Percentiles rank a stretch among this genome's conserved stretches.
phyloP scores from a whole-genome alignment of 1,140 invertebrate species.

The Brachionus manjavacas region DNA sequence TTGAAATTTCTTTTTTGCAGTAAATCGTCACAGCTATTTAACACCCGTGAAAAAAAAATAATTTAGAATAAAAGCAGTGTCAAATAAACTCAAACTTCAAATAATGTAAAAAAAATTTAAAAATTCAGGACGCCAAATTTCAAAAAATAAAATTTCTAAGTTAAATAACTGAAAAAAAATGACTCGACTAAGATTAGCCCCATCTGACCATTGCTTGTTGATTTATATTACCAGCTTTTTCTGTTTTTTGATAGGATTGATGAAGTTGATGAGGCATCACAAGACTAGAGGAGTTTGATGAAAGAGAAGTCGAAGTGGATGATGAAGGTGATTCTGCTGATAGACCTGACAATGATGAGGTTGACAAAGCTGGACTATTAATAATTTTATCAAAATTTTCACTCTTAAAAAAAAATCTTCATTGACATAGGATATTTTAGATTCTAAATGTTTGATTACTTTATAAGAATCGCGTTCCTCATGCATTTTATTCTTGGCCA shows the following conservation, averaged over 20 bases:
- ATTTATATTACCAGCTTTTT: neutral
- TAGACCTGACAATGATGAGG: constrained; percentile 1
- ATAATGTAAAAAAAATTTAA: neutral
- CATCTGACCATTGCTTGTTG: constrained; percentile 1
- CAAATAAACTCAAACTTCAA: neutral
- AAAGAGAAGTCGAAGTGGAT: neutral
- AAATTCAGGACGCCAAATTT: constrained; percentile 28
- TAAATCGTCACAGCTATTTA: neutral
- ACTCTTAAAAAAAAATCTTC: neutral
- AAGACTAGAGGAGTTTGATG: neutral
- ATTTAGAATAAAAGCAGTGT: neutral
- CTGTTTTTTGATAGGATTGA: neutral
- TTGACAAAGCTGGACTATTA: constrained; percentile 13
- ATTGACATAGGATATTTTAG: neutral
- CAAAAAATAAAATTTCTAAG: neutral
- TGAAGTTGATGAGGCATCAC: neutral
- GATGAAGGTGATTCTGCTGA: constrained; percentile 1
- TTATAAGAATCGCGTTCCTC: neutral
- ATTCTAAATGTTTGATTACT: neutral
- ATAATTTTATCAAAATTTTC: constrained; percentile 11
- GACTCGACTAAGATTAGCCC: neutral
- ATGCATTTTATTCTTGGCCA: neutral
- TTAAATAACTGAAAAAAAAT: neutral
- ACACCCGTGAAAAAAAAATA: neutral
- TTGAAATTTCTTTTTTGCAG: neutral